Conservation (phyloP, 2,797 vertebrate genomes). For the Liasis olivaceus region DNA sequence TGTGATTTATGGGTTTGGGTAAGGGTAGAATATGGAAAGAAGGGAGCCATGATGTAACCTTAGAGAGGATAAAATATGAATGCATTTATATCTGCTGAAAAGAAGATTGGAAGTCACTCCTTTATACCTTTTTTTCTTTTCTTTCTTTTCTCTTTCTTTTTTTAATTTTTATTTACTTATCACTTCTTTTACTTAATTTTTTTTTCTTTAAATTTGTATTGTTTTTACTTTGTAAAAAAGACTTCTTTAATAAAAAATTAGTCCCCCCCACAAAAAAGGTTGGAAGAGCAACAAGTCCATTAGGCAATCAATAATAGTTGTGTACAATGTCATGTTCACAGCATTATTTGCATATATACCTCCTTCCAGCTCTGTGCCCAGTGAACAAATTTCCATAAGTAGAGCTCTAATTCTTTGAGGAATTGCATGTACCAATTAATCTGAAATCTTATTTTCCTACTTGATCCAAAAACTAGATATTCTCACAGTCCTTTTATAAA, state of each 20-base stretch:
- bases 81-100: background rate
- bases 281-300: background rate
- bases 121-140: background rate
- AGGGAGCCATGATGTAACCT: background rate
- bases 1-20: background rate
- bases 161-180: background rate
- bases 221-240: background rate
- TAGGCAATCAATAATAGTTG: background rate
- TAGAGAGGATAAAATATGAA: background rate
- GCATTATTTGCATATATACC: background rate
- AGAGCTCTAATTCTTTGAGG: background rate
- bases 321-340: background rate
- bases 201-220: background rate
- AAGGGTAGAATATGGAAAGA: background rate
- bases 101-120: background rate
- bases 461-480: background rate
- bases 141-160: background rate
- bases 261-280: background rate
- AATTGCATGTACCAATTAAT: background rate
- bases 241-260: background rate
- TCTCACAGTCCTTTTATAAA: background rate
- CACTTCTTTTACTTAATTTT: background rate
- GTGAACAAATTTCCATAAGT: background rate
- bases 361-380: background rate
- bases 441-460: background rate